A percentile compares a stretch with the other conserved stretches of the same genome.
Conservation (phyloP, 1,140 invertebrate species). For the Drosophila saltans region DNA sequence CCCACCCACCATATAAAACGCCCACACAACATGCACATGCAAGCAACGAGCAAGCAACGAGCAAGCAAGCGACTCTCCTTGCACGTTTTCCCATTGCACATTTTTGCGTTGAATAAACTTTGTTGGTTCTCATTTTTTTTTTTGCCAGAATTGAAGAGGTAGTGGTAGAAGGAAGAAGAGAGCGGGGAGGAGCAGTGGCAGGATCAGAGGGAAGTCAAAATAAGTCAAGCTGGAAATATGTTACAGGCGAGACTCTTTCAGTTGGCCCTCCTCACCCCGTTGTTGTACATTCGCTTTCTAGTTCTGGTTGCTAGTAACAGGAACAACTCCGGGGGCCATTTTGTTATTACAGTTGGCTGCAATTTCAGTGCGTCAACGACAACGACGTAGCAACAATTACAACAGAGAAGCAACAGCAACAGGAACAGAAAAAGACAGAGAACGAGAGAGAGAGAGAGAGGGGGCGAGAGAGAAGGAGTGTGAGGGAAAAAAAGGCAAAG, state of each 20-base stretch:
- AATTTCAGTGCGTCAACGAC: conserved; percentile 52
- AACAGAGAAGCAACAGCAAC: conserved; percentile 36
- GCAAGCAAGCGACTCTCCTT: conserved; percentile 13
- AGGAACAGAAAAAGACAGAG: not conserved
- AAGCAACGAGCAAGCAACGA: not conserved
- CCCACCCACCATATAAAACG: conserved; percentile 13
- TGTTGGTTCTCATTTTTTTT: conserved; percentile 29
- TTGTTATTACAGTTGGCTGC: conserved; percentile 77
- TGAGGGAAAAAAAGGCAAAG: not conserved
- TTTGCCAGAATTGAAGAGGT: not conserved
- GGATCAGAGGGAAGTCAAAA: conserved; percentile 60
- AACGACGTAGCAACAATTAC: conserved; percentile 69
- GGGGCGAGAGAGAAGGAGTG: too few relatives aligned
- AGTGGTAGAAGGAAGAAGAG: conserved; percentile 4
- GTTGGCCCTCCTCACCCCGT: not conserved
- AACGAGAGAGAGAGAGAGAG: too few relatives aligned
- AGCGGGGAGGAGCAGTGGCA: conserved; percentile 4
- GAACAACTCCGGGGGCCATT: conserved; percentile 74
- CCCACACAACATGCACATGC: conserved; percentile 13
- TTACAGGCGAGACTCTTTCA: conserved; percentile 34
- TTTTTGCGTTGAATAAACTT: conserved; percentile 77
- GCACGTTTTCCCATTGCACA: conserved; percentile 65
- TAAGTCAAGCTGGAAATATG: conserved; percentile 75
- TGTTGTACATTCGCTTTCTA: conserved; percentile 11
- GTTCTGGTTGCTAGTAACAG: conserved; percentile 35